Percentiles rank a stretch among this genome's conserved stretches.
Conservation (phyloP, 2,797 vertebrate species). For the Cygnus olor region DNA sequence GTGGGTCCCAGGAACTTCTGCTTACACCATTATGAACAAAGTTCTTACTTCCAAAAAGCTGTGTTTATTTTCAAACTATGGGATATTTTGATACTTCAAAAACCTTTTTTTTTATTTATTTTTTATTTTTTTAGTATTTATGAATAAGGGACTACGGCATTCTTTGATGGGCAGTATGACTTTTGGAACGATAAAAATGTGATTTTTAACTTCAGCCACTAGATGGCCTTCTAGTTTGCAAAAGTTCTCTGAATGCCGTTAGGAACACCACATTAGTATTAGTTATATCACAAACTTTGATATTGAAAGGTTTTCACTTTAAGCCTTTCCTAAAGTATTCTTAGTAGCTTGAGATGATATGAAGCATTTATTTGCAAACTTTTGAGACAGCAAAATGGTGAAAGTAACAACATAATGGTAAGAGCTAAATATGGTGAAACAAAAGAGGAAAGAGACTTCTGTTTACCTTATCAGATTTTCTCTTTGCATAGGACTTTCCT, state of each 20-base stretch:
- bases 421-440: neutral
- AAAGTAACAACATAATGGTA: neutral
- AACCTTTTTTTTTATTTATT: too few species aligned
- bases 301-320: neutral
- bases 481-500: neutral
- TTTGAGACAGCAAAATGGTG: neutral
- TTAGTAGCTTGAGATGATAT: neutral
- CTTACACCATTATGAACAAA: neutral
- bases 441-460: neutral
- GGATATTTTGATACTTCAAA: neutral
- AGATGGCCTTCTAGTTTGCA: slow-evolving; percentile 69
- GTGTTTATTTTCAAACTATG: neutral
- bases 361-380: neutral
- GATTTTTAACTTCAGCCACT: slow-evolving; percentile 46
- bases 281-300: neutral
- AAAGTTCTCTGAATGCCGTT: neutral
- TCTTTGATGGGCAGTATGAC: neutral
- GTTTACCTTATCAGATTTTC: neutral
- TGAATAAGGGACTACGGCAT: neutral
- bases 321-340: neutral
- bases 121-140: neutral
- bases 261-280: neutral
- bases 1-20: neutral
- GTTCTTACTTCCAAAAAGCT: neutral
- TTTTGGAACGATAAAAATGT: neutral